Base-by-base conservation (phyloP, 2,888 invertebrate genomes). In the Ligdia adustata region DNA sequence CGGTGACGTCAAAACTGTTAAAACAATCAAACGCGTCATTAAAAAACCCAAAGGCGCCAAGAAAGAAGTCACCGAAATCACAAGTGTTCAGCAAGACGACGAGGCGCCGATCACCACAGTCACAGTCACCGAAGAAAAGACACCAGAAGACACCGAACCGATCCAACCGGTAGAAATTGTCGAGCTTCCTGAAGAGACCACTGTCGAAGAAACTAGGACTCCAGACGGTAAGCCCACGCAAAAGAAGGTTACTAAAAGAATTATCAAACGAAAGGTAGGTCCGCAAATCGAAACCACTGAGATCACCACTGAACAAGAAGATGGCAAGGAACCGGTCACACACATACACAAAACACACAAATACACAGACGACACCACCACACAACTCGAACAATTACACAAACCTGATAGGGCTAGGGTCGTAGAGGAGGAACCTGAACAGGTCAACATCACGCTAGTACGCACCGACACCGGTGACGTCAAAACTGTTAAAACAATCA, bases 41-140 rank as follows among this genome's bases (percentile, higher is more conserved):
- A 91, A 82, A 55, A 85, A 85, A 39, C 59, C 72, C 38, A 49
- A 76, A 29, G 65, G 63, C 0, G 55, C 55, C 20, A 68, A 50
- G 53, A 47, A 48, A 62, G 71, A 50, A 72, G 70, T 84, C 16
- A 87, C 91, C 1, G 83, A 83, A 65, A 83, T 82, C 11, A 72
- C 81, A 2, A 90, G 90, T n/a, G 71, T 82, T 52, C 75, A 53
- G 64, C 84, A 73, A 61, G 70, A 85, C 66, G 85, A 82, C 46
- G 74, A 84, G 52, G 52, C 61, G 26, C 72, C 73, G 1, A 64
- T 69, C 51, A 74, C 72, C 0, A 72, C 73, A 1, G 70, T 77
- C 4, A 62, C 52, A 41, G 43, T 60, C 0, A 42, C 42, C 0
- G 57, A 60, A 49, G 44, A 60, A 39, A 40, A 60, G 18, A 69